Evolutionary conservation across 1,140 invertebrate species (phyloP).

Genomic region (Melipona quadrifasciata): DNA sequence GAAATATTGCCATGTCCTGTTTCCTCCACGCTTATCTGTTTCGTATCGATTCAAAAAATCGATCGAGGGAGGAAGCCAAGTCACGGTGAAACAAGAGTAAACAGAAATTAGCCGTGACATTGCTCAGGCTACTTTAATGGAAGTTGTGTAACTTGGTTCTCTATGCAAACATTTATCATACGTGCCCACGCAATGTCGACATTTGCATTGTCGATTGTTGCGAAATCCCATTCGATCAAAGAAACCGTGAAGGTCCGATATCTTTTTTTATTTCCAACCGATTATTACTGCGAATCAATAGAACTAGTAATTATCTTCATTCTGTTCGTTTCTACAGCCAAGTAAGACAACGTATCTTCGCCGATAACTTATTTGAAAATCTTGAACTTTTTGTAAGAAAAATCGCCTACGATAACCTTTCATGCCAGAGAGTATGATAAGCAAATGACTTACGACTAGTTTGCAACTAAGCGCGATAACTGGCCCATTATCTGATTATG

Average conservation of each 20-base stretch:
- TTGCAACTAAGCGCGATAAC: conserved; percentile 17
- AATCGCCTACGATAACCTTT: conserved; percentile 51
- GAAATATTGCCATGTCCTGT: conserved; percentile 5
- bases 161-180: background rate
- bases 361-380: conserved; percentile 35
- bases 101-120: conserved; percentile 5
- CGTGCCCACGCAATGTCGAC: too few relatives aligned
- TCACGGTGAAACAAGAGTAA: background rate
- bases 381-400: conserved; percentile 28
- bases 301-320: background rate
- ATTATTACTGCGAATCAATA: background rate
- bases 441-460: background rate
- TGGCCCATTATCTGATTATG: background rate
- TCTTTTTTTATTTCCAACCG: background rate
- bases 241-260: background rate
- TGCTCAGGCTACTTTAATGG: background rate
- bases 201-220: background rate
- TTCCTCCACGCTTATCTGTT: background rate
- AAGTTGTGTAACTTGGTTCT: conserved; percentile 1
- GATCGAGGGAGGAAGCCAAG: background rate
- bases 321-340: background rate
- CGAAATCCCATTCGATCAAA: background rate
- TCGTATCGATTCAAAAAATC: background rate
- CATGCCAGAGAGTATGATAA: conserved; percentile 36
- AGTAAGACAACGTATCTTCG: background rate